Base-by-base conservation (phyloP, 2,113 vertebrate genomes). In the Camelus bactrianus region DNA sequence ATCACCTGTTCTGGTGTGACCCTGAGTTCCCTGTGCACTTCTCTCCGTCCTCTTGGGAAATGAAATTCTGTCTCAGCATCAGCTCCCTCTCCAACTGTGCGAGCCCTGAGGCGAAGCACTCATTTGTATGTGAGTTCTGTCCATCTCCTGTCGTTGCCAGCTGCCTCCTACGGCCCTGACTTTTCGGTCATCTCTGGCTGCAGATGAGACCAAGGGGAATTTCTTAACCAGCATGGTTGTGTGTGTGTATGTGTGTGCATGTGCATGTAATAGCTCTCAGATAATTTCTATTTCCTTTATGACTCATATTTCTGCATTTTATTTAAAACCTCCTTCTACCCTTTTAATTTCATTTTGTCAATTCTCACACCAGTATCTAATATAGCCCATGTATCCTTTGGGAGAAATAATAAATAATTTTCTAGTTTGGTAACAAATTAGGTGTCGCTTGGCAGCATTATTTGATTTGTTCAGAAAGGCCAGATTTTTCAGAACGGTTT, bases 1-100 rank as follows among this genome's bases (percentile, higher is more conserved):
- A 98, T 98, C 98, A 98, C 98, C 98, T 98, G 97, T 98, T 98
- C 98, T 94, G 95, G 97, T 96, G 96, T 98, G 98, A 99, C 98
- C 98, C 97, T 84, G 96, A 95, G 96, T 97, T 98, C 97, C 97
- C 97, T 64, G 83, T 50, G 72, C 95, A 95, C 97, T 92, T 93
- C 98, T 98, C 97, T 96, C 94, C 92, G 94, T 83, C 96, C 98
- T 98, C 97, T 67, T 85, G 98, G 98, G 98, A 98, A 98, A 98
- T 98, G 98, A 98, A 97, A 98, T 98, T 95, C 98, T 98, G 93
- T 67, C 97, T 98, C 92, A 2, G 97, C 93, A 89, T 97, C 97
- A 96, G 97, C 95, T 96, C 88, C 97, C 60, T 75, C 86, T 73
- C 95, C 91, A 91, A 96, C 96, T 95, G 92, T 88, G 90, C 82